Base-by-base conservation (phyloP, 2,888 invertebrate species). In the Pardosa pseudoannulata region DNA sequence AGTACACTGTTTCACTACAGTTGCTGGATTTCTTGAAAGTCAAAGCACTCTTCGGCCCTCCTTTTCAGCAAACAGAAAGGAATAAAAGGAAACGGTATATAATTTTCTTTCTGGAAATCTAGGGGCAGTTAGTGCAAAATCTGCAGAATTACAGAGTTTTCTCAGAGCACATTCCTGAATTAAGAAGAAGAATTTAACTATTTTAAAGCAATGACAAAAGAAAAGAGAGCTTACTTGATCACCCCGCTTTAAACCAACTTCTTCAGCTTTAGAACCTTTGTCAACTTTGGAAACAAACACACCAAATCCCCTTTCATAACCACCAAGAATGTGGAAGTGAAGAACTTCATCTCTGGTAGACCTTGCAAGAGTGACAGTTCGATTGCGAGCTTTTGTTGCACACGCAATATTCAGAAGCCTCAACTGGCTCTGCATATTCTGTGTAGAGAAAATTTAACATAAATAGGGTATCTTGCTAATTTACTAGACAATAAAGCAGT, bases 281-380 rank as follows among this genome's bases (percentile, higher is more conserved):
- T 98, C 98, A 29, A 98, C 98, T 92, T 97, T 96, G 31, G 96
- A 95, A 89, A 99, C 96, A 92, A 98, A 99, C 89, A 99, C 97
- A 76, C 98, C 98, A 92, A 95, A 96, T 81, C 96, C 95, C 90
- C 96, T 93, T 91, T 98, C 98, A 92, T 95, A 96, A 62, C 99
- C 98, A 32, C 99, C 99, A 79, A 97, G 93, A 89, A 99, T 96
- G 90, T 95, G 95, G 91, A 99, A 99, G 91, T 97, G 96, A 27
- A 99, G 93, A 56, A 92, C 91, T 91, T 99, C 98, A 91, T 99
- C 98, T 88, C 98, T 94, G 65, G 96, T 96, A 7, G 97, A 96
- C 74, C 99, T 93, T 0, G 98, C 96, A 88, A 99, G 93, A 9
- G 97, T 98, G 6, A 99, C 95, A 90, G 95, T 96, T 89, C 99